Percentiles rank a stretch among this genome's conserved stretches.
Evolutionary conservation across 2,888 invertebrate species (phyloP).

Genomic region (Chaitophorus viminalis): DNA sequence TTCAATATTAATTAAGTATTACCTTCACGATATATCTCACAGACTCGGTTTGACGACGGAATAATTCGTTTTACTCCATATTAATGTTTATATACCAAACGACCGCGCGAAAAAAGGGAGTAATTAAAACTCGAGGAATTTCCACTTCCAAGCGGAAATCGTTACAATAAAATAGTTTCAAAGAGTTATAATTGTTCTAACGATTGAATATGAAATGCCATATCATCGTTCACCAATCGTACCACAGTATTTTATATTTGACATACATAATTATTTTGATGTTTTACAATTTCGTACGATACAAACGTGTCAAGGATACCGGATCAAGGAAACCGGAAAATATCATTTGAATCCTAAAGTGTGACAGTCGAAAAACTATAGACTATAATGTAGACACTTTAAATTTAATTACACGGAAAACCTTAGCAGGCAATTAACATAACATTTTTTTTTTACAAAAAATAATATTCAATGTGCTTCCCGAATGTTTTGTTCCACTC

Average conservation of each 20-base stretch:
- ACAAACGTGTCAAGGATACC: conserved; percentile 46
- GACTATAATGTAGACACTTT: not conserved
- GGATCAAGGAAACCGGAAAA: conserved; percentile 44
- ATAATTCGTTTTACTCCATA: conserved; percentile 28
- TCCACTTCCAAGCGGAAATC: conserved; percentile 24
- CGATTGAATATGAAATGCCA: conserved; percentile 15
- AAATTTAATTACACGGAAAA: conserved; percentile 1
- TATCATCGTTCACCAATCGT: conserved; percentile 17
- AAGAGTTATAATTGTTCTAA: conserved; percentile 20
- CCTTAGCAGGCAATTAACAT: not conserved
- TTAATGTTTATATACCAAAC: conserved; percentile 19
- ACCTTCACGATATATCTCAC: not conserved
- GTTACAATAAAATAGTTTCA: not conserved
- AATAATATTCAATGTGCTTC: not conserved
- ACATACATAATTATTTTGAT: conserved; percentile 14
- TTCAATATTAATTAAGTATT: not conserved
- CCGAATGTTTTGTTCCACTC: not conserved
- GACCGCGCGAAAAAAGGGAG: not conserved
- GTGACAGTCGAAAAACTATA: conserved; percentile 28
- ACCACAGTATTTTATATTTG: not conserved
- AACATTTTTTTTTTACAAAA: not conserved
- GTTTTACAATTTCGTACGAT: conserved; percentile 6
- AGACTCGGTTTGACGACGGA: not conserved
- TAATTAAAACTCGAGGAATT: conserved; percentile 36
- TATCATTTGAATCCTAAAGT: conserved; percentile 25